phyloP scores from a whole-genome alignment of 2,888 invertebrate species.

The Hedychridium roseum region DNA sequence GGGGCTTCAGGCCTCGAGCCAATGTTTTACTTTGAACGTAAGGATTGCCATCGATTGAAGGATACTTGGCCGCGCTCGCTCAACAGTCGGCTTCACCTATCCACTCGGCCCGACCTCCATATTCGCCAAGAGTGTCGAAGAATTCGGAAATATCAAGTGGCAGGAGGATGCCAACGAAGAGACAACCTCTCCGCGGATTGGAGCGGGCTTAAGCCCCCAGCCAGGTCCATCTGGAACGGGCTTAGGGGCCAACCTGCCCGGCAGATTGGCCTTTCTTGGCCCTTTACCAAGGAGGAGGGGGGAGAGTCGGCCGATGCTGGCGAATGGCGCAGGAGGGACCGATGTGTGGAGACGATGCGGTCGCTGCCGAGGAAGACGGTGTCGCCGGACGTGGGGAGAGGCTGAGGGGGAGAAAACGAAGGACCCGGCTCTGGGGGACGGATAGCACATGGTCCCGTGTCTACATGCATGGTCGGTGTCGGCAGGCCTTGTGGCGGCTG shows the following conservation, averaged over 20 bases:
- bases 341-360: constrained; percentile 25
- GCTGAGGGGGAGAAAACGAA: constrained; percentile 30
- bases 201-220: constrained; percentile 34
- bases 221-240: constrained; percentile 55
- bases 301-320: constrained; percentile 27
- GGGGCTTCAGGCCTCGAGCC: too few relatives aligned
- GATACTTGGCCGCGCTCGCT: too few relatives aligned
- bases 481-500: constrained; percentile 45
- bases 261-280: constrained; percentile 60
- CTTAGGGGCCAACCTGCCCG: constrained; percentile 49
- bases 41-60: too few relatives aligned
- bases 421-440: constrained; percentile 25
- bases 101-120: too few relatives aligned
- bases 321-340: constrained; percentile 35
- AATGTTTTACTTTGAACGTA: too few relatives aligned
- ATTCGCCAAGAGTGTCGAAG: constrained; percentile 32
- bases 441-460: constrained; percentile 50
- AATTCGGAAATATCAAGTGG: constrained; percentile 50
- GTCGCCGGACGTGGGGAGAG: constrained; percentile 13
- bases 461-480: constrained; percentile 50
- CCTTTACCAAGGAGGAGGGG: constrained; percentile 53
- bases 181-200: constrained; percentile 32
- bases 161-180: constrained; percentile 34
- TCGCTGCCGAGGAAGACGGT: constrained; percentile 14
- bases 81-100: too few relatives aligned